These are phyloP conservation scores for Epinephelus fuscoguttatus DNA, from an alignment of 2,113 vertebrate species.

Conservation along the genomic window DNA sequence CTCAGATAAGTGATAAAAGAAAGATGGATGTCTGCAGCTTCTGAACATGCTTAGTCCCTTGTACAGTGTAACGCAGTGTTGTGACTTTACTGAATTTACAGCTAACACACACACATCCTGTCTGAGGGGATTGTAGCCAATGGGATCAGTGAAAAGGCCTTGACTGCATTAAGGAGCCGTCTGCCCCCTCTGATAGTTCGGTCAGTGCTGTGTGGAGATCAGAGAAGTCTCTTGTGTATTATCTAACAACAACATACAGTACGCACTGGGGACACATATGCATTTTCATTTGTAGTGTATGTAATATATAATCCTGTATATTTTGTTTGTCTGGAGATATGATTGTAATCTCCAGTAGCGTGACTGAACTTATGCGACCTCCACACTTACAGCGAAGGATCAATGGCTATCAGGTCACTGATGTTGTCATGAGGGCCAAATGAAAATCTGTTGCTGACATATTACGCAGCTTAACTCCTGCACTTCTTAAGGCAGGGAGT, in stretches of 20 bases:
- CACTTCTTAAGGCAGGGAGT: conserved; percentile 3
- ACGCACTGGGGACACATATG: conserved; percentile 36
- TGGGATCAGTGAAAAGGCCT: neutral
- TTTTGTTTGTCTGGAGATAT: conserved; percentile 34
- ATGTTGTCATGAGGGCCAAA: conserved; percentile 27
- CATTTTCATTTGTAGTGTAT: conserved; percentile 41
- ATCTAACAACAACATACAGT: conserved; percentile 10
- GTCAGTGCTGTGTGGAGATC: neutral
- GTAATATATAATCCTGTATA: conserved; percentile 34
- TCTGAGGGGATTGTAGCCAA: neutral
- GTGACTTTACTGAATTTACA: neutral
- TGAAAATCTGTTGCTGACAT: conserved; percentile 45
- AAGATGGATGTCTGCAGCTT: neutral
- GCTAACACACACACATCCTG: neutral
- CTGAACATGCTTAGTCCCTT: neutral
- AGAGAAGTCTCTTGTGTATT: conserved; percentile 15
- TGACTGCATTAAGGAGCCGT: conserved; percentile 27
- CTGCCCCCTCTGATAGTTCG: neutral
- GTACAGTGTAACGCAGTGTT: neutral
- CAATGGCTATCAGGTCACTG: conserved; percentile 38
- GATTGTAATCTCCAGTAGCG: conserved; percentile 44
- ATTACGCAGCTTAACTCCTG: conserved; percentile 48
- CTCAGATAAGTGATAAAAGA: too few relatives aligned
- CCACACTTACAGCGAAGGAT: conserved; percentile 30
- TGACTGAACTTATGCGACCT: conserved; percentile 23